Conservation (phyloP, 2,113 vertebrate genomes). For the Thunnus maccoyii region DNA sequence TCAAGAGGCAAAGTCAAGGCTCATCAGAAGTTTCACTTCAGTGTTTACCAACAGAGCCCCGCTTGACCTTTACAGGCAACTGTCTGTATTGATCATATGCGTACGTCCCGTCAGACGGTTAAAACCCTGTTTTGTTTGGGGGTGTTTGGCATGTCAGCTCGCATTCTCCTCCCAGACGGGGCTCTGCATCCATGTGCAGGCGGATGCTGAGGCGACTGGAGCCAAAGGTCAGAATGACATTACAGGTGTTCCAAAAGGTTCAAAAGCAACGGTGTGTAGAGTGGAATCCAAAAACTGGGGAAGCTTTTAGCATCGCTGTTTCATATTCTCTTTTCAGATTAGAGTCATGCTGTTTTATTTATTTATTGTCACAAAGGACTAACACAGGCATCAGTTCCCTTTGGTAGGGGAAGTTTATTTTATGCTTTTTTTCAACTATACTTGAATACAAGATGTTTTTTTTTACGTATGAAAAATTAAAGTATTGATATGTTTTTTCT, state of each 20-base stretch:
- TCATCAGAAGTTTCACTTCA: constrained; percentile 57
- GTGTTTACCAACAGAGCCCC: constrained; percentile 62
- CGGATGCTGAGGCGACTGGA: constrained; percentile 24
- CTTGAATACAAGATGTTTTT: too few relatives aligned
- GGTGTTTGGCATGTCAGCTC: constrained; percentile 61
- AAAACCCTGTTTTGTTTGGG: constrained; percentile 49
- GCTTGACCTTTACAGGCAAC: constrained; percentile 71
- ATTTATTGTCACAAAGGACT: background rate
- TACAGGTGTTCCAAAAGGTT: constrained; percentile 46
- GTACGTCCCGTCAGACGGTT: constrained; percentile 4
- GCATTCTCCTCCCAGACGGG: constrained; percentile 34
- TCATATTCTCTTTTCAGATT: background rate
- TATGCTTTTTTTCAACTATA: too few relatives aligned
- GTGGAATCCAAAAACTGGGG: constrained; percentile 8
- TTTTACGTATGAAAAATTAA: too few relatives aligned
- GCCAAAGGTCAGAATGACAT: constrained; percentile 69
- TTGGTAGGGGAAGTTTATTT: background rate
- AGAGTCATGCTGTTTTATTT: background rate
- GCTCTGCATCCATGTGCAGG: constrained; percentile 22
- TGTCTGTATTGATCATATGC: constrained; percentile 71
- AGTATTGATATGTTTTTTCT: background rate
- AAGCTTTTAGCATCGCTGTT: background rate
- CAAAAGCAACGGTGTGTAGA: constrained; percentile 4
- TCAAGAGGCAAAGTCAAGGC: constrained; percentile 56
- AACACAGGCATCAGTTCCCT: background rate